Evolutionary conservation across 2,888 invertebrate genomes (phyloP).

Genomic region (Gisinianus flammeolus): DNA sequence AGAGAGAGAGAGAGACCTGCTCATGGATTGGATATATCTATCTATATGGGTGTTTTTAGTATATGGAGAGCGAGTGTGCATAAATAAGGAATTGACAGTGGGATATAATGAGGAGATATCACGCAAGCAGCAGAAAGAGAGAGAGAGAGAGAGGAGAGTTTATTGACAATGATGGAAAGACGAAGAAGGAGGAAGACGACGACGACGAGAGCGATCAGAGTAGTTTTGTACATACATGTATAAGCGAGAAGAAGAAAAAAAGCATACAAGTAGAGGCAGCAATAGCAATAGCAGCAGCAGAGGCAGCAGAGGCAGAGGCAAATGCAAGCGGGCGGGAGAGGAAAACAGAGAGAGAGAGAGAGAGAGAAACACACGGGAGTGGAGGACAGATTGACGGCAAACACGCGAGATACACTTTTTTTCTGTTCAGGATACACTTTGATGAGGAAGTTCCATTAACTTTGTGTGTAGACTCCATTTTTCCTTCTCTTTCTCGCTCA

Average conservation of each 20-base stretch:
- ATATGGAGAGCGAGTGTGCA: not conserved
- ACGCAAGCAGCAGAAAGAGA: constrained; percentile 21
- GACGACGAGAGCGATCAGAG: constrained; percentile 20
- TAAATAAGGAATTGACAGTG: constrained; percentile 42
- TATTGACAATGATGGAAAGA: constrained; percentile 44
- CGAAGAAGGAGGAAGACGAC: constrained; percentile 8
- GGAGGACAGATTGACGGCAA: constrained; percentile 50
- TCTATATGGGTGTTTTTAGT: too few relatives aligned
- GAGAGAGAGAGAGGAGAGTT: constrained; percentile 33
- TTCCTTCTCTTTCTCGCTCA: constrained; percentile 18
- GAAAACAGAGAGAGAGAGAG: constrained; percentile 24
- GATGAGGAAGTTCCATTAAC: constrained; percentile 53
- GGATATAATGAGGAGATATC: constrained; percentile 39
- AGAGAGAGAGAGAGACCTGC: too few relatives aligned
- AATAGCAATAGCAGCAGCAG: constrained; percentile 11
- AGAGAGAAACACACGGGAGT: constrained; percentile 35
- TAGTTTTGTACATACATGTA: too few relatives aligned
- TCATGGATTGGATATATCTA: too few relatives aligned
- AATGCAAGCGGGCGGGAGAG: not conserved
- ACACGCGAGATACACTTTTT: constrained; percentile 54
- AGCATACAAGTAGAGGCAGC: constrained; percentile 7
- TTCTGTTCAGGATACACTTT: too few relatives aligned
- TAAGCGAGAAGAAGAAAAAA: constrained; percentile 10
- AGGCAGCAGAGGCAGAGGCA: not conserved
- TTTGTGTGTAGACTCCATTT: constrained; percentile 12